Percentiles rank a stretch among this genome's conserved stretches.
Conservation (phyloP, 2,113 vertebrate genomes). For the Neotoma lepida region DNA sequence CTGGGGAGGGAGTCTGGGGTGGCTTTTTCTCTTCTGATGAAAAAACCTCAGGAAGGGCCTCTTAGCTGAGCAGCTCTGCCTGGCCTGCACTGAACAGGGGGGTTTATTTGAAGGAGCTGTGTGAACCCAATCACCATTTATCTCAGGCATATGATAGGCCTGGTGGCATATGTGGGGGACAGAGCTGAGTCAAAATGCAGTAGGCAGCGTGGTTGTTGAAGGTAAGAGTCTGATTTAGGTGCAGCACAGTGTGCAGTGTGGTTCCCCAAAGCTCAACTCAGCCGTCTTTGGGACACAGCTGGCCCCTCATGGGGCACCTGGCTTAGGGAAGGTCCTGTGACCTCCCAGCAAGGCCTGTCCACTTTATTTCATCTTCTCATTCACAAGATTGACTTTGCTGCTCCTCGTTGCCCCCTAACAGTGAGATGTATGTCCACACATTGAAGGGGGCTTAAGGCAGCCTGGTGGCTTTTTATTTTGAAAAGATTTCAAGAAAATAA, state of each 20-base stretch:
- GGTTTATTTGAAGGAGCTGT: neutral
- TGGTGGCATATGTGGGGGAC: neutral
- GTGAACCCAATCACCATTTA: rapidly evolving
- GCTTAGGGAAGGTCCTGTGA: neutral
- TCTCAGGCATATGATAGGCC: neutral
- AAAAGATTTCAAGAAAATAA: slow-evolving; percentile 65
- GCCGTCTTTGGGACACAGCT: neutral
- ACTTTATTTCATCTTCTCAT: rapidly evolving
- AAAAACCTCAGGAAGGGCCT: neutral
- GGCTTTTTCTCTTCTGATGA: neutral
- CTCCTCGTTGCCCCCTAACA: neutral
- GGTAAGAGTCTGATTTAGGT: neutral
- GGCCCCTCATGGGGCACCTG: neutral
- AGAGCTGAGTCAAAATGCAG: neutral
- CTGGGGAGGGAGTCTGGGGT: neutral
- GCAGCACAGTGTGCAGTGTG: rapidly evolving
- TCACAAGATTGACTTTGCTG: rapidly evolving
- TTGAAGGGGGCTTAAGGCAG: slow-evolving; percentile 12
- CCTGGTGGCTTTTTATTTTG: slow-evolving; percentile 64
- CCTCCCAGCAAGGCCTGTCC: neutral
- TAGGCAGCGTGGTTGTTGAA: rapidly evolving
- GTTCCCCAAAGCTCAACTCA: neutral
- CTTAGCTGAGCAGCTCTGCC: neutral
- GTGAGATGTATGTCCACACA: neutral
- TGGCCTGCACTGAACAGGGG: neutral